Evolutionary conservation across 2,113 vertebrate genomes (phyloP).

Genomic region (Campylomormyrus numenius): DNA sequence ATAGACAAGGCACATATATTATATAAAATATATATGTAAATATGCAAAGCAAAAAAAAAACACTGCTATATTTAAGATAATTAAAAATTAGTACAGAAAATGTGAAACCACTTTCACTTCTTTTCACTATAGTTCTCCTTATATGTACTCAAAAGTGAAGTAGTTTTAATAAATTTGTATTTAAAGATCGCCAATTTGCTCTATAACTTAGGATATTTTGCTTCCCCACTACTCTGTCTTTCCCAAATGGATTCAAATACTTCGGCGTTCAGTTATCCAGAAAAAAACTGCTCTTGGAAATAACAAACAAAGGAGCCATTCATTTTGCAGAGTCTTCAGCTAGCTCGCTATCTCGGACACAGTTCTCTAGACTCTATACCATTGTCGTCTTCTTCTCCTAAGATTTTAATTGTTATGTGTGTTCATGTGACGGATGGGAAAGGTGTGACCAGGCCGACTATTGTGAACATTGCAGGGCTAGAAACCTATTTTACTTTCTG

Average conservation of each 20-base stretch:
- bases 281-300: background rate
- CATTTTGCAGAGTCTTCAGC: background rate
- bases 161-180: conserved; percentile 29
- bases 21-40: conserved; percentile 21
- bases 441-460: background rate
- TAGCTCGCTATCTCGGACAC: background rate
- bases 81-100: background rate
- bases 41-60: conserved; percentile 17
- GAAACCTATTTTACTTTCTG: conserved; percentile 6
- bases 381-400: background rate
- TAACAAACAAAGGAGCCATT: conserved; percentile 2
- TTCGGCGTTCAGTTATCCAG: background rate
- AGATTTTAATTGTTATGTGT: background rate
- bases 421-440: background rate
- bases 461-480: conserved; percentile 5
- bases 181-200: conserved; percentile 5
- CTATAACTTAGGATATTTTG: background rate
- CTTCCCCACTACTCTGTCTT: background rate
- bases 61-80: conserved; percentile 19
- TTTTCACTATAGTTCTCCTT: conserved; percentile 15
- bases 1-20: conserved; percentile 16
- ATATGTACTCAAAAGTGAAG: conserved; percentile 17
- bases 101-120: conserved; percentile 13
- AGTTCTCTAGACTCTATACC: background rate
- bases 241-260: background rate